Base-by-base conservation (phyloP, 2,888 invertebrate species). In the Amiota communis region DNA sequence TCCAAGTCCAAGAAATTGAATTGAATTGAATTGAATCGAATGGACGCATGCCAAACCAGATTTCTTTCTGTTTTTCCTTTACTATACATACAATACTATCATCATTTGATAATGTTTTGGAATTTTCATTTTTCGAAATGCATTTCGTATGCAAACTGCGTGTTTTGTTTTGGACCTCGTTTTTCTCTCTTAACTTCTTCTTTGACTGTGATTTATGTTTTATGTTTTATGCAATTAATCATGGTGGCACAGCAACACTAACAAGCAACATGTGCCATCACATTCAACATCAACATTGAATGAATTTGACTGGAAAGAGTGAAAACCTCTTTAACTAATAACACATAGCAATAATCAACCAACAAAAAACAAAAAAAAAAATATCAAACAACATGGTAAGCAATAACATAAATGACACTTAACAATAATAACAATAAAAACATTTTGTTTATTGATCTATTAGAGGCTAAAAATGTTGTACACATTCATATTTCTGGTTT, bases 41-140 rank as follows among this genome's bases (percentile, higher is more conserved):
- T 20, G 36, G 36, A 8, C 20, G 61, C 61, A 61, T 23, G 23
- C 36, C 36, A 61, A 61, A 61, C 13, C n/a, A 15, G 47, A 64
- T 46, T 64, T 64, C n/a, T 36, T 64, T 15, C 17, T 61, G 20
- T 23, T 15, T 36, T 36, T 36, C 6, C 36, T 36, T 36, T 36
- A 6, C 36, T n/a, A n/a, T n/a, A n/a, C n/a, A n/a, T n/a, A n/a
- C n/a, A n/a, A n/a, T n/a, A n/a, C n/a, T 36, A 6, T 36, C 84
- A 84, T 82, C 82, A 82, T 83, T 84, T 82, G 79, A 82, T 84
- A 67, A 67, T 51, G 13, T 23, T 11, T 49, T 65, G 65, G 65
- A 65, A 65, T 65, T 47, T 65, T 48, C 11, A 48, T 48, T 65
- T n/a, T 36, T 47, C n/a, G 46, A 12, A 61, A 15, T 65, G 63